Conservation (phyloP, 2,113 vertebrate species). For the Sardina pilchardus region DNA sequence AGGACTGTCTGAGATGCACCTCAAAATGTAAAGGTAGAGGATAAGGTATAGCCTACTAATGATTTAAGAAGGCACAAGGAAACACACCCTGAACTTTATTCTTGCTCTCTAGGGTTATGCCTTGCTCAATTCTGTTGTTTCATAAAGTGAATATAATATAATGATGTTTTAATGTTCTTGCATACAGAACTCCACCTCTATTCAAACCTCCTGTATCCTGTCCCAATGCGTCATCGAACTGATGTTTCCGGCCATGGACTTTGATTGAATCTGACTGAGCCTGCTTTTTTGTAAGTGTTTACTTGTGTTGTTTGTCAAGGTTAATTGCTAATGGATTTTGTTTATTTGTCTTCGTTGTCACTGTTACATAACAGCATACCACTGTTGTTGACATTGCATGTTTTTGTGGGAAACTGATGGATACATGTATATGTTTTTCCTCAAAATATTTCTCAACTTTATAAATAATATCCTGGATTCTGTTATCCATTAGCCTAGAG, state of each 20-base stretch:
- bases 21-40: too few species aligned
- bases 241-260: not conserved
- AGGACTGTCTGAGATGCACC: too few species aligned
- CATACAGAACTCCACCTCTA: not conserved
- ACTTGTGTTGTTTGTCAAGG: conserved; percentile 1
- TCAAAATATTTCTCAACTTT: not conserved
- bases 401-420: too few species aligned
- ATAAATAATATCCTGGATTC: not conserved
- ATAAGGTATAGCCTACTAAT: not conserved
- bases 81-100: not conserved
- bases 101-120: not conserved
- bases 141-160: not conserved
- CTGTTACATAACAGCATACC: not conserved
- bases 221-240: not conserved
- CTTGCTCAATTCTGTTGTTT: not conserved
- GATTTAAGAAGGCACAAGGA: not conserved
- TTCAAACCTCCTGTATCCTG: not conserved
- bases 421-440: too few species aligned
- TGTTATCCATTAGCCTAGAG: not conserved
- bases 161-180: too few species aligned
- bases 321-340: not conserved
- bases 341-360: not conserved
- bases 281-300: not conserved
- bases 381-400: not conserved
- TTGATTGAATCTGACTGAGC: not conserved